Evolutionary conservation across 2,888 invertebrate genomes (phyloP), one percentile per base, ranked within the genome.

Genomic region (Pediacus dermestoides): DNA sequence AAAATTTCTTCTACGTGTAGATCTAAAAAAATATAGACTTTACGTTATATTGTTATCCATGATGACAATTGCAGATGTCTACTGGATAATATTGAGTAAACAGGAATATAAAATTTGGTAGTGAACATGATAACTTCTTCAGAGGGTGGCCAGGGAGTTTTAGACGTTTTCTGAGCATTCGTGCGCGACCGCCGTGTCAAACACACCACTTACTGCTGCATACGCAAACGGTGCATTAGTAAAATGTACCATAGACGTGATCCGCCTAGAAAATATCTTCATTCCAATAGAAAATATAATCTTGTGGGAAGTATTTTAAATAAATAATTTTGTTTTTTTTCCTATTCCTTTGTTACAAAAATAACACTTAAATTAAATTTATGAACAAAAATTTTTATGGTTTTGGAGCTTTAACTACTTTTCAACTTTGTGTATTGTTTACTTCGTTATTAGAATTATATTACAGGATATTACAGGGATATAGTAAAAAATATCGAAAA

Each of bases 141-240:
- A 35, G 27, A 30, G 46, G 26, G 44, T 30, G 34, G 43, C 34
- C n/a, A 34, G 25, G 44, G 32, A 45, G 44, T 14, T 13, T 10
- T 7, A 44, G 44, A 50, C 42, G 47, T 49, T 50, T 52, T 47
- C 38, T 32, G 46, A 40, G 39, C 53, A 45, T 46, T 57, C 66
- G 64, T 66, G 65, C 63, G 63, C 54, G 52, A 54, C 57, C 46
- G 36, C 42, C 53, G 60, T 57, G 67, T 67, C 67, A 67, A 64
- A 64, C 64, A 63, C 66, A 67, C 61, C 66, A 64, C 66, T 67
- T 64, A 66, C 60, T 61, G 60, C 55, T 61, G 64, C 64, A 64
- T 64, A 64, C 60, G 59, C 60, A 61, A 59, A 61, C 63, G 59
- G 60, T 63, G 62, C 64, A 65, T 64, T 65, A 64, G 63, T 55